Base-by-base conservation (phyloP, 1,140 invertebrate species). In the Diprion similis region DNA sequence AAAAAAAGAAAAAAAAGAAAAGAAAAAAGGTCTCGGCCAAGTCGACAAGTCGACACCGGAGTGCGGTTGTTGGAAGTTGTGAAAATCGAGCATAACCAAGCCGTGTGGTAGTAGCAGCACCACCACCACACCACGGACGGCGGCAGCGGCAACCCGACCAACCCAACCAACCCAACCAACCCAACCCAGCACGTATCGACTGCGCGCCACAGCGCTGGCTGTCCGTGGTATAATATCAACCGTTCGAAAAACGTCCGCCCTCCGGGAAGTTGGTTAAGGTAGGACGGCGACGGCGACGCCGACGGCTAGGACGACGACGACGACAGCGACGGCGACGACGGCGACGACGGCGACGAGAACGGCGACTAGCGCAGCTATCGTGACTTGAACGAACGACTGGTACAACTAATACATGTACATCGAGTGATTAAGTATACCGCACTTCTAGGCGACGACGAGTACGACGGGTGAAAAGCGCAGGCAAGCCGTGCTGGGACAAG, bases 31-130 rank as follows among this genome's bases (percentile, higher is more conserved):
- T 37, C 6, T 37, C 24, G 24, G 24, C 24, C 24, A 37, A 37
- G 24, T 59, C 15, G n/a, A n/a, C n/a, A n/a, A n/a, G 10, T 51
- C 51, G 51, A 59, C n/a, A 59, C 24, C 24, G 24, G 24, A 37
- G 51, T 59, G 51, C n/a, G n/a, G 51, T 59, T 9, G 24, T 59
- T 17, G 11, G 51, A 59, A 59, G n/a, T 59, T 15, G n/a, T 59
- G 51, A 59, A 59, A 59, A 59, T 59, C 51, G 51, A 59, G 51
- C 51, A 59, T 59, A 59, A 59, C 51, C 51, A 59, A 15, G n/a
- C 51, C n/a, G 11, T 59, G 51, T 9, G n/a, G 11, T 13, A 17
- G n/a, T 17, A 59, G 51, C 51, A 59, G 51, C 51, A 59, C 11
- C 51, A n/a, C 11, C 51, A 59, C 11, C 51, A 59, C 11, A 59